Evolutionary conservation across 2,113 vertebrate genomes (phyloP).

Genomic region (Dipodomys ordii): DNA sequence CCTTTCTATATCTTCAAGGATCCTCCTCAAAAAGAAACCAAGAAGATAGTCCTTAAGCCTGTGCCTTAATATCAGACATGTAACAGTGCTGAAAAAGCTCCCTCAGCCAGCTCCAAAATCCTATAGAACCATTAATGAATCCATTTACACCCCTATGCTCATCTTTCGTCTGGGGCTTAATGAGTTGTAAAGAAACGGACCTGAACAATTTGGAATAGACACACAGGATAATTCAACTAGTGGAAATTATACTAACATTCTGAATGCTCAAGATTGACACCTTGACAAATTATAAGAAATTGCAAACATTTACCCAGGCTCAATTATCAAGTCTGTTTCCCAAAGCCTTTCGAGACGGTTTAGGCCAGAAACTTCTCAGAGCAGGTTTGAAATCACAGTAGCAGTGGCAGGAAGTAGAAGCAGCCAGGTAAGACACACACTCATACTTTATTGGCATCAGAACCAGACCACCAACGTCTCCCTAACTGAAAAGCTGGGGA

Average conservation of each 20-base stretch:
- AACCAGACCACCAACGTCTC: conserved; percentile 86
- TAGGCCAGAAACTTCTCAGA: conserved; percentile 71
- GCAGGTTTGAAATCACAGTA: conserved; percentile 76
- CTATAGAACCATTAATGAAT: not conserved
- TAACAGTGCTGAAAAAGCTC: not conserved
- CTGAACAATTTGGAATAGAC: conserved; percentile 60
- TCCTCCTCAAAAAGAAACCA: not conserved
- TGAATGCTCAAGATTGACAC: conserved; percentile 66
- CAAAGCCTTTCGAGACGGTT: conserved; percentile 76
- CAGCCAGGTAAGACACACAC: not conserved
- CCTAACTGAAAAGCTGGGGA: conserved; percentile 74
- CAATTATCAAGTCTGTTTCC: conserved; percentile 68
- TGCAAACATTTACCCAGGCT: conserved; percentile 80
- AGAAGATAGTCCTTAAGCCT: not conserved
- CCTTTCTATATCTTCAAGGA: not conserved
- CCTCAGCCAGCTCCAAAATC: not conserved
- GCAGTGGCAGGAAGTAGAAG: conserved; percentile 74
- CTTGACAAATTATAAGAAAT: conserved; percentile 84
- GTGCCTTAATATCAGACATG: not conserved
- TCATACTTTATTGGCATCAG: conserved; percentile 73
- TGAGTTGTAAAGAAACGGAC: conserved; percentile 64
- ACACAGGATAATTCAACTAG: conserved; percentile 45
- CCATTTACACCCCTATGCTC: not conserved
- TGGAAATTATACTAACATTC: conserved; percentile 73
- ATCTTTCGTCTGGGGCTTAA: not conserved